These are phyloP conservation scores for Thereva nobilitata DNA, from an alignment of 2,888 invertebrate genomes.

Conservation along the genomic window DNA sequence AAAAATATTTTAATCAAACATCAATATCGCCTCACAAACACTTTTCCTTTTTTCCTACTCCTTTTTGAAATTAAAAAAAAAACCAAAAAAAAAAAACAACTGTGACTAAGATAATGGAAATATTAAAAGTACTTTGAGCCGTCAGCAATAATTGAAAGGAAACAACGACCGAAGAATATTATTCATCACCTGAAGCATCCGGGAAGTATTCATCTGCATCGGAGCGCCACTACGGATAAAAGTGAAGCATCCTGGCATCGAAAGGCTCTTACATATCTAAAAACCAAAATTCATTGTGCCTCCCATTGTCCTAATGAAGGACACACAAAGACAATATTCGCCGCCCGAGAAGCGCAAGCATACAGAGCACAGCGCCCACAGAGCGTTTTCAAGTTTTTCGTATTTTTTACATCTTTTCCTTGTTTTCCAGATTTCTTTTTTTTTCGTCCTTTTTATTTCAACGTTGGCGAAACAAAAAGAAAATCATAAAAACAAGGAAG, in stretches of 20 bases:
- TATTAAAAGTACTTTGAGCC: too few relatives aligned
- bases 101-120: too few relatives aligned
- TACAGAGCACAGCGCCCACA: not conserved
- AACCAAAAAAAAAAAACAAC: too few relatives aligned
- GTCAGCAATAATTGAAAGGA: not conserved
- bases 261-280: conserved; percentile 3
- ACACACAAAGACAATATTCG: conserved; percentile 20
- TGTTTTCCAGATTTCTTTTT: conserved; percentile 23
- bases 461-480: conserved; percentile 8
- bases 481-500: conserved; percentile 16
- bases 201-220: not conserved
- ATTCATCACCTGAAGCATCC: conserved; percentile 13
- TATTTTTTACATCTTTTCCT: not conserved
- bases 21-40: too few relatives aligned
- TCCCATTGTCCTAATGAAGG: conserved; percentile 29
- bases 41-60: too few relatives aligned
- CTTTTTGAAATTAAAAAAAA: too few relatives aligned
- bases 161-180: not conserved
- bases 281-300: conserved; percentile 27
- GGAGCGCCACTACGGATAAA: too few relatives aligned
- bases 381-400: conserved; percentile 6
- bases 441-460: conserved; percentile 15
- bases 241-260: not conserved
- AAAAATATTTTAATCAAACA: too few relatives aligned
- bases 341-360: not conserved